Percentiles rank a stretch among this genome's conserved stretches.
phyloP scores from a whole-genome alignment of 2,797 vertebrate genomes.

The Columba guinea region DNA sequence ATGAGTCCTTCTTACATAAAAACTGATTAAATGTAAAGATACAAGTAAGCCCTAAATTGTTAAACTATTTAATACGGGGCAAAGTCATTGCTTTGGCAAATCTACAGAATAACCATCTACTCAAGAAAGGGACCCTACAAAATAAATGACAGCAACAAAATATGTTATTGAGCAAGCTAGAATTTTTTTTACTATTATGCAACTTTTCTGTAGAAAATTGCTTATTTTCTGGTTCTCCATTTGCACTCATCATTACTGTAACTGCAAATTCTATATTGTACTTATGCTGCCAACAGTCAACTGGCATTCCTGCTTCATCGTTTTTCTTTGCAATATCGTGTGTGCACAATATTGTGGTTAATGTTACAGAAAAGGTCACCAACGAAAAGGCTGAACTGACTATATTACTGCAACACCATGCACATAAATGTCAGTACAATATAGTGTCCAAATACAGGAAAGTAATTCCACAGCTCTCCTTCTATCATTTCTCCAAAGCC shows the following conservation, averaged over 20 bases:
- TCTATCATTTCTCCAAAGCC: neutral
- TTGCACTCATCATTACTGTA: neutral
- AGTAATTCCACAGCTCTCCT: neutral
- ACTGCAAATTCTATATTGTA: neutral
- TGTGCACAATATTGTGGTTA: neutral
- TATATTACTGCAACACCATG: neutral
- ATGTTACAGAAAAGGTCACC: constrained; percentile 34
- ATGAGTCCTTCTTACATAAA: neutral
- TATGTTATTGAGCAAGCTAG: neutral
- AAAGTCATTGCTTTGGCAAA: neutral
- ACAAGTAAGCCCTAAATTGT: neutral
- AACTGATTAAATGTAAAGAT: neutral
- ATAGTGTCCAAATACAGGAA: neutral
- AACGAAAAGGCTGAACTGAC: neutral
- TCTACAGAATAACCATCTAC: neutral
- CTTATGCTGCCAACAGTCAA: neutral
- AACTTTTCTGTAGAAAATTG: neutral
- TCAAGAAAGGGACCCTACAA: neutral
- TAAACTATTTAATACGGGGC: neutral
- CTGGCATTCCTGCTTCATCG: neutral
- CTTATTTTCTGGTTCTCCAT: neutral
- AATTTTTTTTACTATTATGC: neutral
- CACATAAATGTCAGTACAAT: neutral
- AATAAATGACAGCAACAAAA: neutral
- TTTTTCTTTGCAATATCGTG: neutral